phyloP scores from a whole-genome alignment of 2,113 vertebrate species.

The Chrysochloris asiatica region DNA sequence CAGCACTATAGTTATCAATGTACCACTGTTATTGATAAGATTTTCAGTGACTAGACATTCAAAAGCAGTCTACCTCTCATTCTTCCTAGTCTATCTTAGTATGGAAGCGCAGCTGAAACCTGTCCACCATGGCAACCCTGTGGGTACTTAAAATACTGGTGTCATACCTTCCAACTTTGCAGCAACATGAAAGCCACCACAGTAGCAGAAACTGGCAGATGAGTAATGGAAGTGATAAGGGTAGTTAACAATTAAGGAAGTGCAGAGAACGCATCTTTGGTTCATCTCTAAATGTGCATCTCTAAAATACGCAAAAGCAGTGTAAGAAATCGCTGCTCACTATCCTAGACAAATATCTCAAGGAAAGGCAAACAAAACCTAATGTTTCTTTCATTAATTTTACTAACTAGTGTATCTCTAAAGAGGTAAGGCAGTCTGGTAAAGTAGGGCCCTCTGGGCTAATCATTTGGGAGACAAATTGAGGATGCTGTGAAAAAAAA shows the following conservation, averaged over 20 bases:
- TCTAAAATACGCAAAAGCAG: background rate
- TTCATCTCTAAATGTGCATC: background rate
- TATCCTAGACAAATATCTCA: conserved; percentile 34
- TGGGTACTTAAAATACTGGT: no score
- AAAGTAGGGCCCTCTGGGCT: background rate
- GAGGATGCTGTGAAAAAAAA: conserved; percentile 46
- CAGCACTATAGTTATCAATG: no score
- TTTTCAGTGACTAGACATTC: no score
- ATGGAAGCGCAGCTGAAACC: no score
- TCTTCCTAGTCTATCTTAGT: no score
- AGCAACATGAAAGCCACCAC: no score
- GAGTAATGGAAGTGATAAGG: background rate
- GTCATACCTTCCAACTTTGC: no score
- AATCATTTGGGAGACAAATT: conserved; percentile 39
- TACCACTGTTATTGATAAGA: no score
- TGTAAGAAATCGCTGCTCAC: conserved; percentile 1
- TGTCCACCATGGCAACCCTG: no score
- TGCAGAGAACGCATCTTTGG: background rate
- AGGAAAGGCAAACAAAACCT: conserved; percentile 53
- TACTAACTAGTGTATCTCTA: conserved; percentile 7
- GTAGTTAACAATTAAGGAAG: background rate
- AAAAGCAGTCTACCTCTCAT: no score
- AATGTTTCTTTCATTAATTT: conserved; percentile 49
- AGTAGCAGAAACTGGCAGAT: no score
- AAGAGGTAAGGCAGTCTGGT: background rate